Conservation (phyloP, 2,888 invertebrate genomes). For the Branchellion lobata region DNA sequence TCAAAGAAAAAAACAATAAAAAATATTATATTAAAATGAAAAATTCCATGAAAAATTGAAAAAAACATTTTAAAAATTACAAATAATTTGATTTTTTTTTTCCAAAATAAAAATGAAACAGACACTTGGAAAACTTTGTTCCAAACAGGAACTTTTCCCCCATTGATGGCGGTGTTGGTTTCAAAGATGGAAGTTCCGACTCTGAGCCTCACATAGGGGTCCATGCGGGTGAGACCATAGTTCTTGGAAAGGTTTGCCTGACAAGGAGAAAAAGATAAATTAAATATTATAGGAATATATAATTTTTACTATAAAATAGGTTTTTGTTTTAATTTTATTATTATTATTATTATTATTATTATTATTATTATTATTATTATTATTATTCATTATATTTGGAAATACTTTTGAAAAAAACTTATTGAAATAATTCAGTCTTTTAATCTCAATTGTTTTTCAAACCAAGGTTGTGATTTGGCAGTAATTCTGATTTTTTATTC, state of each 20-base stretch:
- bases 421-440: too few species aligned
- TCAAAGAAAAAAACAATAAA: not conserved
- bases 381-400: constrained; percentile 11
- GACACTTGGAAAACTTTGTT: constrained; percentile 87
- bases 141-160: constrained; percentile 92
- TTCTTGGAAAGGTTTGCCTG: constrained; percentile 74
- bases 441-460: too few species aligned
- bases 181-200: constrained; percentile 93
- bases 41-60: not conserved
- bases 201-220: constrained; percentile 87
- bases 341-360: constrained; percentile 13
- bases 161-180: constrained; percentile 90
- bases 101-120: too few species aligned
- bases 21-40: too few species aligned
- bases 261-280: not conserved
- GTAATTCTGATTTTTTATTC: too few species aligned
- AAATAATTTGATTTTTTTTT: too few species aligned
- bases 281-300: not conserved
- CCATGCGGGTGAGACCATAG: constrained; percentile 92
- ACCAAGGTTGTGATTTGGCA: too few species aligned
- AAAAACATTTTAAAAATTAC: too few species aligned
- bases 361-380: too few species aligned
- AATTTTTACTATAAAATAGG: not conserved
- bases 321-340: not conserved
- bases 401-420: too few species aligned